These are phyloP conservation scores for Pterophyllum scalare DNA, from an alignment of 2,113 vertebrate species.

Conservation along the genomic window DNA sequence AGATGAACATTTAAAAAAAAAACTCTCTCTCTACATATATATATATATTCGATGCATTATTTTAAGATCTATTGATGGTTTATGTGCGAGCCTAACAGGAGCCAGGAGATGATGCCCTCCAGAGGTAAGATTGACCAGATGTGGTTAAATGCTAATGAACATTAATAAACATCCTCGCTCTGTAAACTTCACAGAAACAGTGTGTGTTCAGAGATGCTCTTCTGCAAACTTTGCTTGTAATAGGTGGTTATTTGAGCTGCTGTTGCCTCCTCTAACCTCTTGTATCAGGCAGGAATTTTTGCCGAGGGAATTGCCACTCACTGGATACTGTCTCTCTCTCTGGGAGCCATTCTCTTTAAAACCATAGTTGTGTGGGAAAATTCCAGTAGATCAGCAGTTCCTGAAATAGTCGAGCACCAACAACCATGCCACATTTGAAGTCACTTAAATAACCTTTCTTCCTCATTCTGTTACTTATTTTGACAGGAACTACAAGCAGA, in stretches of 20 bases:
- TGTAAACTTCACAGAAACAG: background rate
- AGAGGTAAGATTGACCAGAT: background rate
- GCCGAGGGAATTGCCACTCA: background rate
- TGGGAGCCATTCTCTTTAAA: background rate
- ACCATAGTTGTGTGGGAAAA: background rate
- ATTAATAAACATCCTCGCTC: background rate
- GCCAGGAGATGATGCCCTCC: background rate
- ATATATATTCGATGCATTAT: background rate
- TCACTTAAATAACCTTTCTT: background rate
- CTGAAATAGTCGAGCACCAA: background rate
- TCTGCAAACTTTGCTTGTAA: background rate
- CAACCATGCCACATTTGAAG: too few relatives aligned
- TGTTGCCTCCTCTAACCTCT: background rate
- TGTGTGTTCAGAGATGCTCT: background rate
- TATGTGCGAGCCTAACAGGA: background rate
- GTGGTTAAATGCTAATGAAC: background rate
- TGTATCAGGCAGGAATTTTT: background rate
- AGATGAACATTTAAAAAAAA: conserved; percentile 46
- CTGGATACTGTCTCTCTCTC: background rate
- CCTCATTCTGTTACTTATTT: background rate
- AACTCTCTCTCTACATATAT: too few relatives aligned
- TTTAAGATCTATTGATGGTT: background rate
- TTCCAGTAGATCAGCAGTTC: background rate
- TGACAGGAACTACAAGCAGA: background rate
- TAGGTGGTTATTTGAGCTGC: background rate